These are phyloP conservation scores for Lipophrys pholis DNA, from an alignment of 2,113 vertebrate genomes.

Conservation along the genomic window DNA sequence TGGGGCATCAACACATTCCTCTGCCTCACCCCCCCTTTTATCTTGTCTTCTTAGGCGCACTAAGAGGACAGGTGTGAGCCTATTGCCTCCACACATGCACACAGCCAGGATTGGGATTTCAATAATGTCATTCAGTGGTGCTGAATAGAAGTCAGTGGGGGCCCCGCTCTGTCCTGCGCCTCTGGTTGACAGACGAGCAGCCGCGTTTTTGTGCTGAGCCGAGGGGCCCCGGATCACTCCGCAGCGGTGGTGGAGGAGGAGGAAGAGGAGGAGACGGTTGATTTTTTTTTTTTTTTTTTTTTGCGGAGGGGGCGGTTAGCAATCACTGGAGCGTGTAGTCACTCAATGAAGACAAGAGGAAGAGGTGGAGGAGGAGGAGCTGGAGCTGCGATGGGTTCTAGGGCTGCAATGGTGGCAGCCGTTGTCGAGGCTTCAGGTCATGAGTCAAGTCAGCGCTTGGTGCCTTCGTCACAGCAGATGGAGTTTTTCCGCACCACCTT, in stretches of 20 bases:
- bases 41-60: slow-evolving; percentile 58
- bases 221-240: slow-evolving; percentile 71
- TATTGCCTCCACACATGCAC: slow-evolving; percentile 62
- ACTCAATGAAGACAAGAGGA: slow-evolving; percentile 44
- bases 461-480: slow-evolving; percentile 55
- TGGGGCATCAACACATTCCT: slow-evolving; percentile 61
- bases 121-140: slow-evolving; percentile 75
- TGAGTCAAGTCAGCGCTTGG: slow-evolving; percentile 55
- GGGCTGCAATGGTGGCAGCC: slow-evolving; percentile 51
- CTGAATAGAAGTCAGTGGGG: slow-evolving; percentile 75
- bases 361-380: slow-evolving; percentile 41
- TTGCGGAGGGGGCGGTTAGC: slow-evolving; percentile 2
- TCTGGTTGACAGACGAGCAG: slow-evolving; percentile 75
- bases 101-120: slow-evolving; percentile 66
- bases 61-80: slow-evolving; percentile 76
- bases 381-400: slow-evolving; percentile 33
- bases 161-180: slow-evolving; percentile 59
- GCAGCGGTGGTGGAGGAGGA: slow-evolving; percentile 46
- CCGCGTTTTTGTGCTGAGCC: slow-evolving; percentile 74
- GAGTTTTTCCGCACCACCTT: slow-evolving; percentile 12
- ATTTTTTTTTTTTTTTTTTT: slow-evolving; percentile 30
- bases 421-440: slow-evolving; percentile 60
- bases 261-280: slow-evolving; percentile 33
- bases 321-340: slow-evolving; percentile 46
- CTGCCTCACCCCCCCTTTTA: slow-evolving; percentile 6